Evolutionary conservation across 2,797 vertebrate species (phyloP), one percentile per base, ranked within the genome.

Genomic region (Dendrocincla tyrannina): DNA sequence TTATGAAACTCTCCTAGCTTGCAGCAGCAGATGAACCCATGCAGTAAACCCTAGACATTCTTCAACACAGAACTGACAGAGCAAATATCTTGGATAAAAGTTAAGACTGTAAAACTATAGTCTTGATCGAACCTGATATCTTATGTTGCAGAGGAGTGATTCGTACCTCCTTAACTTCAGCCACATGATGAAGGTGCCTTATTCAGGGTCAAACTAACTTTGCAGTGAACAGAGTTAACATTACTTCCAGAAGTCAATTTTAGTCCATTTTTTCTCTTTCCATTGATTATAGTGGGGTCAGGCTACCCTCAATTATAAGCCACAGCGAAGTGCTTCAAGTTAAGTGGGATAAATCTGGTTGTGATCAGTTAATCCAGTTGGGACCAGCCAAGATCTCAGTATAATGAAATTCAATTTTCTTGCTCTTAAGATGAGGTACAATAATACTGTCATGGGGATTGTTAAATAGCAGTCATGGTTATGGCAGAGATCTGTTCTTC

Each of bases 341-440:
- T 72, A 88, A 93, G 33, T 44, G 58, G 79, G n/a, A 91, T 95
- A 89, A 93, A 93, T 91, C 76, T 96, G 78, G 46, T 63, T 72
- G 73, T 78, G 89, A 94, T 58, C 80, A 78, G 55, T 70, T 93
- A 95, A 90, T 94, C 46, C 62, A 84, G 17, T 27, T 78, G 60
- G 42, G 69, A 86, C 62, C 42, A 88, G 49, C 30, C 56, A 88
- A 49, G 42, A 93, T 66, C 63, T 80, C 46, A 75, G 39, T 39
- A 44, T 62, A 93, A 89, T 74, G 56, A 86, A 86, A 90, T 80
- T 91, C 15, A 72, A 78, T 94, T 88, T 85, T 92, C 79, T 64
- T 75, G 3, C 42, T 93, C 49, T 55, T 59, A 37, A 47, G 39
- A 59, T 62, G 39, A 68, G 2, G 50, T 77, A 60, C 80, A 89